A percentile compares a stretch with the other conserved stretches of the same genome.
Conservation (phyloP, 2,797 vertebrate species). For the Octomys mimax region DNA sequence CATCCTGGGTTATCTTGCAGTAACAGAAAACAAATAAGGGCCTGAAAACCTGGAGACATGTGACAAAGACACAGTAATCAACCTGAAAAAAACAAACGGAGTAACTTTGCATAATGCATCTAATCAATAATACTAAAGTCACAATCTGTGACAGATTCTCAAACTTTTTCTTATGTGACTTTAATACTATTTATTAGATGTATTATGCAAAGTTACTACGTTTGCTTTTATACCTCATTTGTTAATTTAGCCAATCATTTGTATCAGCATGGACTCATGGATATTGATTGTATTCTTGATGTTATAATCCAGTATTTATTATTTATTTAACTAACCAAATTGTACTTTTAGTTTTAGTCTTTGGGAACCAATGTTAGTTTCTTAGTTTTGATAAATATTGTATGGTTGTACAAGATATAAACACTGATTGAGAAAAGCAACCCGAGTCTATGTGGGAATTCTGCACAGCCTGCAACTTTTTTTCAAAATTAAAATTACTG, state of each 20-base stretch:
- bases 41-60: neutral
- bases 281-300: slow-evolving; percentile 48
- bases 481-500: slow-evolving; percentile 30
- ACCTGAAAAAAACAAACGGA: neutral
- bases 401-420: neutral
- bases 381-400: neutral
- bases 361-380: neutral
- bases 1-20: neutral
- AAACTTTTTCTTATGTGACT: neutral
- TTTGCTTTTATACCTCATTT: neutral
- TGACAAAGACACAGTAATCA: neutral
- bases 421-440: neutral
- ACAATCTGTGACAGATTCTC: neutral
- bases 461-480: neutral
- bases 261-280: neutral
- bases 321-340: slow-evolving; percentile 20
- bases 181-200: neutral
- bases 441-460: neutral
- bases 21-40: neutral
- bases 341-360: neutral
- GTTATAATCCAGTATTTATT: neutral
- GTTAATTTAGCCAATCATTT: neutral
- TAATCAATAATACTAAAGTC: neutral
- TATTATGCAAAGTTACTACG: neutral
- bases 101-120: neutral